Percentiles rank a stretch among this genome's conserved stretches.
Evolutionary conservation across 1,140 invertebrate species (phyloP).

Genomic region (Pseudoatta argentina): DNA sequence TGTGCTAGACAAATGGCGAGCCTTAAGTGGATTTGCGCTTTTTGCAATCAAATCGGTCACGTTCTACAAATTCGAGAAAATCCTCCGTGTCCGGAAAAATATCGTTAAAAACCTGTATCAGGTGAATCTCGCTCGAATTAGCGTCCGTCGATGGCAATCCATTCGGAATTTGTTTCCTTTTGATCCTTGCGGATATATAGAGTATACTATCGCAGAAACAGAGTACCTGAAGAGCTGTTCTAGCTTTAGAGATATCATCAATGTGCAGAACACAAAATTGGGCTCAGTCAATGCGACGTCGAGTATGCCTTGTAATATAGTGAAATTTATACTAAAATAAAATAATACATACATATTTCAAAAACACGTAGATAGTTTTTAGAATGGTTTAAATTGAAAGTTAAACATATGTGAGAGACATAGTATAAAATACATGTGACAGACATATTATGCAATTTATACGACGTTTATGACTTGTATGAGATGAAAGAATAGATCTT

Average conservation of each 20-base stretch:
- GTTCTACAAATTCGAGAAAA: slow-evolving; percentile 29
- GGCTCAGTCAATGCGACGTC: neutral
- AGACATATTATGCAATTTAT: slow-evolving; percentile 16
- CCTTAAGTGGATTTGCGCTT: slow-evolving; percentile 44
- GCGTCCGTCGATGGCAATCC: neutral
- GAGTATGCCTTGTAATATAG: neutral
- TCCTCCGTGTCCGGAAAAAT: slow-evolving; percentile 7
- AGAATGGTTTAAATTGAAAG: slow-evolving; percentile 23
- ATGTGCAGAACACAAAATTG: neutral
- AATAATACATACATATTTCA: slow-evolving; percentile 4
- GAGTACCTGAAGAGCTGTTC: neutral
- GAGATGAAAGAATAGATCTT: neutral
- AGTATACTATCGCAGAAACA: neutral
- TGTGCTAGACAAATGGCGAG: slow-evolving; percentile 7
- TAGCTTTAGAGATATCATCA: neutral
- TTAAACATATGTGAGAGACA: neutral
- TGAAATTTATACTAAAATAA: neutral
- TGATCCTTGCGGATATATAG: neutral
- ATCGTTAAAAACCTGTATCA: slow-evolving; percentile 9
- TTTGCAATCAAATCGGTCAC: slow-evolving; percentile 47
- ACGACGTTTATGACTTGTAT: neutral
- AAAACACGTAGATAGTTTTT: neutral
- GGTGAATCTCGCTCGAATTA: slow-evolving; percentile 20
- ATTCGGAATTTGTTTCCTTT: neutral
- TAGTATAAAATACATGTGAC: slow-evolving; percentile 25